Evolutionary conservation across 2,888 invertebrate species (phyloP).

Genomic region (Diaphora mendica): DNA sequence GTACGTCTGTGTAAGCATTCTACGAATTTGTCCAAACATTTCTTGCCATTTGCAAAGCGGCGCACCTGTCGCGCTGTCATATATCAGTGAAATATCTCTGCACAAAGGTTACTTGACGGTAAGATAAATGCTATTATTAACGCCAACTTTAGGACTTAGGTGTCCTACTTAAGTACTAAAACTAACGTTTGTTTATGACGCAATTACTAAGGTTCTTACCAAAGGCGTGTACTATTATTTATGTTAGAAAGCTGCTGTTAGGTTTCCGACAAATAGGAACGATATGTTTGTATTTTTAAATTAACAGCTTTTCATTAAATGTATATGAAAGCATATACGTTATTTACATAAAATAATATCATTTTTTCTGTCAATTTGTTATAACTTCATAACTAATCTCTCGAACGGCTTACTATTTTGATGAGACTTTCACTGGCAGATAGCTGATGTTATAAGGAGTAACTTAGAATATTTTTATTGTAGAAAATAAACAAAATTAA

Average conservation of each 20-base stretch:
- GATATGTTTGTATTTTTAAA: not conserved
- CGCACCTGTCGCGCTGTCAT: slow-evolving; percentile 40
- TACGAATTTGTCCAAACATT: slow-evolving; percentile 15
- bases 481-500: too few relatives aligned
- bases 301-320: too few relatives aligned
- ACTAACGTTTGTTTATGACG: not conserved
- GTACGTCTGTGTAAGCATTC: slow-evolving; percentile 9
- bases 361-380: too few relatives aligned
- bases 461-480: too few relatives aligned
- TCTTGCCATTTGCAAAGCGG: slow-evolving; percentile 25
- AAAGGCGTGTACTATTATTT: not conserved
- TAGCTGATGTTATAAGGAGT: too few relatives aligned
- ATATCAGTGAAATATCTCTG: slow-evolving; percentile 7
- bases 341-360: too few relatives aligned
- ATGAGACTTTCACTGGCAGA: too few relatives aligned
- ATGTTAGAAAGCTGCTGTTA: not conserved
- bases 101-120: slow-evolving; percentile 9
- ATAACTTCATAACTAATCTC: too few relatives aligned
- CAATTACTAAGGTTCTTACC: not conserved
- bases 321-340: too few relatives aligned
- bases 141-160: slow-evolving; percentile 17
- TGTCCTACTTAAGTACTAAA: not conserved
- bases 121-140: slow-evolving; percentile 15
- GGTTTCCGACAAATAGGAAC: not conserved
- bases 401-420: too few relatives aligned